These are phyloP conservation scores for Semaprochilodus insignis DNA, from an alignment of 2,797 vertebrate species.

Conservation along the genomic window DNA sequence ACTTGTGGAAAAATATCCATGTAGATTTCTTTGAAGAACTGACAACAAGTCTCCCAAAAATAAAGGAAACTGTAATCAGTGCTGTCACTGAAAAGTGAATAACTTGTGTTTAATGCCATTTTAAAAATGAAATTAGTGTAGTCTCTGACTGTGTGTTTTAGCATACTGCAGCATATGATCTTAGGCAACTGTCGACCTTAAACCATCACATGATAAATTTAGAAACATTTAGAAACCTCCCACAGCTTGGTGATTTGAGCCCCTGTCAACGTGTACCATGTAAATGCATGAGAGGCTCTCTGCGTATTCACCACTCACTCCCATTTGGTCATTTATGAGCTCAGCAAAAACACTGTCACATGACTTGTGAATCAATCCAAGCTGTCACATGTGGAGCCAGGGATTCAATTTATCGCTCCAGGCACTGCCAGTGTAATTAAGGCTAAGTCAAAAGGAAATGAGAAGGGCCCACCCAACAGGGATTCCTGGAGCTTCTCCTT, in stretches of 20 bases:
- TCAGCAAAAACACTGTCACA: conserved; percentile 51
- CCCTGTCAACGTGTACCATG: conserved; percentile 14
- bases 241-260: conserved; percentile 17
- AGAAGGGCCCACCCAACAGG: conserved; percentile 43
- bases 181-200: background rate
- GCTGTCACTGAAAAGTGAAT: no score
- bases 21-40: no score
- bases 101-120: no score
- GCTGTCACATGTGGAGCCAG: conserved; percentile 59
- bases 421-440: conserved; percentile 58
- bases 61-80: no score
- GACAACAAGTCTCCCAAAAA: no score
- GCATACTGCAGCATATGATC: background rate
- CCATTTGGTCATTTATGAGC: conserved; percentile 51
- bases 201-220: background rate
- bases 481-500: conserved; percentile 47
- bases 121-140: no score
- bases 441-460: conserved; percentile 54
- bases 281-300: background rate
- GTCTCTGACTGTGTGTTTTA: no score
- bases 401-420: conserved; percentile 58
- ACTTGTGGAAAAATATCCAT: no score
- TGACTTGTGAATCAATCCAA: conserved; percentile 61
- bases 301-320: conserved; percentile 21
- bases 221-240: background rate